These are phyloP conservation scores for Melanostigma gelatinosum DNA, from an alignment of 2,113 vertebrate genomes.

Conservation along the genomic window DNA sequence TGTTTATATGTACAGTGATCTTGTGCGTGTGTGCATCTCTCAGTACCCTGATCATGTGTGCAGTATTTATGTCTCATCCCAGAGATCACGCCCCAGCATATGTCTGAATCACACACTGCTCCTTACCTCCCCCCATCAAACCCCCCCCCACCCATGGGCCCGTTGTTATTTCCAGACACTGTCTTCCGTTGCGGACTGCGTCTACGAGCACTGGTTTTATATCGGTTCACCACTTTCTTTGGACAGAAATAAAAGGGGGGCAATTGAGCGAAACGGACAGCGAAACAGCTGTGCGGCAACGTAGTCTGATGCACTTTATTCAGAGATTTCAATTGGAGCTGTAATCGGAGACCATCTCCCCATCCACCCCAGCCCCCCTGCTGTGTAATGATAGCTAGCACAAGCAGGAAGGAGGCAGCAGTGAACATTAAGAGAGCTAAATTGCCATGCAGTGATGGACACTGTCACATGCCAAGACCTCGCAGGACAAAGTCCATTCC, in stretches of 20 bases:
- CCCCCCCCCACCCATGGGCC: slow-evolving; percentile 15
- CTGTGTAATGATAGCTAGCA: slow-evolving; percentile 64
- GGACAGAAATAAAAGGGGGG: slow-evolving; percentile 46
- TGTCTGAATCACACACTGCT: slow-evolving; percentile 72
- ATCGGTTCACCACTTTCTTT: slow-evolving; percentile 48
- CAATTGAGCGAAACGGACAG: slow-evolving; percentile 26
- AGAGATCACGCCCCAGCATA: slow-evolving; percentile 60
- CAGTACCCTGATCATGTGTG: slow-evolving; percentile 6
- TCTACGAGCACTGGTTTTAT: slow-evolving; percentile 21
- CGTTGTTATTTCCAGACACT: slow-evolving; percentile 51
- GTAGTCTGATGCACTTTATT: slow-evolving; percentile 11
- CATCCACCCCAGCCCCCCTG: slow-evolving; percentile 28
- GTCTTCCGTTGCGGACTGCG: background rate
- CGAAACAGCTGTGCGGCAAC: slow-evolving; percentile 42
- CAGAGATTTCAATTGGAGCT: slow-evolving; percentile 37
- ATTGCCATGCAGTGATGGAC: slow-evolving; percentile 60
- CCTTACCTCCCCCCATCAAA: slow-evolving; percentile 19
- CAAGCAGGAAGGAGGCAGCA: slow-evolving; percentile 70
- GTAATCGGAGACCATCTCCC: slow-evolving; percentile 50
- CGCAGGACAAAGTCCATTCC: slow-evolving; percentile 27
- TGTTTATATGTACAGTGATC: background rate
- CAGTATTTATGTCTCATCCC: slow-evolving; percentile 26
- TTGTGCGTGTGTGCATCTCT: background rate
- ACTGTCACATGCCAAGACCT: slow-evolving; percentile 33
- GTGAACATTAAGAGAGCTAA: slow-evolving; percentile 62